These are phyloP conservation scores for Lineus longissimus DNA, from an alignment of 1,140 invertebrate genomes.

Conservation along the genomic window DNA sequence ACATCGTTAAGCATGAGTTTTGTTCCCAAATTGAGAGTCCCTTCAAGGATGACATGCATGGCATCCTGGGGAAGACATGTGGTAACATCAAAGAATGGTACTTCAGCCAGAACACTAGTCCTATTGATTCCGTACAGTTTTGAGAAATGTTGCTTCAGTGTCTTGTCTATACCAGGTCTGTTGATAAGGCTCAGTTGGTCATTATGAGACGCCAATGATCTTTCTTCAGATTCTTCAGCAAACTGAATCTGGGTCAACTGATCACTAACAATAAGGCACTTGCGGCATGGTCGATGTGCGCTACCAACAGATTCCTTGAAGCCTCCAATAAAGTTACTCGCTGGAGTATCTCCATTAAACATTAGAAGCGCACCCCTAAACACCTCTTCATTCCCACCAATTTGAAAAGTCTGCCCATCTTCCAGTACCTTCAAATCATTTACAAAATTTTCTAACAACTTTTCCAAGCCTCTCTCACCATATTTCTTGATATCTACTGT, in stretches of 20 bases:
- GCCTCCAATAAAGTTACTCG: background rate
- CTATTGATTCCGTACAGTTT: background rate
- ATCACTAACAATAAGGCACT: background rate
- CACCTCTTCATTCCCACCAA: background rate
- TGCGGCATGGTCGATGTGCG: background rate
- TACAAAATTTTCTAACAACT: background rate
- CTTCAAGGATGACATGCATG: background rate
- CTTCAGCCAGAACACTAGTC: background rate
- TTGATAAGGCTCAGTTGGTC: too few species aligned
- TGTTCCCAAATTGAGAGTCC: background rate
- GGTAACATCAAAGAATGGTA: background rate
- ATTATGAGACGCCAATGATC: background rate
- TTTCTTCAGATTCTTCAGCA: slow-evolving; percentile 3
- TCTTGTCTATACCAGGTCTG: too few species aligned
- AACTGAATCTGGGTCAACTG: background rate
- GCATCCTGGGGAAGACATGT: background rate
- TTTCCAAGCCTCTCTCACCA: background rate
- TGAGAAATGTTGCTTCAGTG: too few species aligned
- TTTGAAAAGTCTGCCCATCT: background rate
- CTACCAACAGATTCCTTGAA: background rate
- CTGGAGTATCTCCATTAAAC: background rate
- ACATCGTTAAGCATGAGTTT: background rate
- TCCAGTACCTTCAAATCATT: background rate
- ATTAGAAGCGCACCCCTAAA: background rate
- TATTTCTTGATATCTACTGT: background rate